Percentiles rank a stretch among this genome's conserved stretches.
Evolutionary conservation across 2,797 vertebrate genomes (phyloP).

Genomic region (Podarcis siculus): DNA sequence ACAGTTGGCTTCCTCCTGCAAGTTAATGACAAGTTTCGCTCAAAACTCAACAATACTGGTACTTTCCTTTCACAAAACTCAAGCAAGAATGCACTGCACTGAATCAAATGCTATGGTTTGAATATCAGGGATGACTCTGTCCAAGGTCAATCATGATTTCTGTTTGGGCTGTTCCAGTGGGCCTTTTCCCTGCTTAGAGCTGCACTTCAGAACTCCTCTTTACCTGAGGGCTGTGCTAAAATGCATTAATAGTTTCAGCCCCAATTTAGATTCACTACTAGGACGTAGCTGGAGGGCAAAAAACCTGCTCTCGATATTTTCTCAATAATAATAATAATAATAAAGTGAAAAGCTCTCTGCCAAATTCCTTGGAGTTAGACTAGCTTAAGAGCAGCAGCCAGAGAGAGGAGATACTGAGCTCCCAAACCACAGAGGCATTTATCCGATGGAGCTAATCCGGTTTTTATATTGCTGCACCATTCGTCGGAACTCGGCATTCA

Average conservation of each 20-base stretch:
- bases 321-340: neutral
- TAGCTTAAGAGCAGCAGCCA: neutral
- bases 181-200: neutral
- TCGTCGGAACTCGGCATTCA: neutral
- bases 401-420: neutral
- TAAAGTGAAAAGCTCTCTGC: neutral
- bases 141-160: neutral
- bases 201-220: neutral
- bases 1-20: too few species aligned
- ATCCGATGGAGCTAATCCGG: neutral
- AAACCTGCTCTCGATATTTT: neutral
- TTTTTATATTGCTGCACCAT: neutral
- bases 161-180: neutral
- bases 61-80: too few species aligned
- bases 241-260: neutral
- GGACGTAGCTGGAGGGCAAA: neutral
- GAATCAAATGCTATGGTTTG: neutral
- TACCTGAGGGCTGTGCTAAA: constrained; percentile 1
- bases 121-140: constrained; percentile 12
- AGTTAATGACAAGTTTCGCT: too few species aligned
- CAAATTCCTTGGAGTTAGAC: neutral
- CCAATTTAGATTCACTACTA: constrained; percentile 21
- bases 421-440: neutral
- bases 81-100: too few species aligned
- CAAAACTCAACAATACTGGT: too few species aligned